These are phyloP conservation scores for Schrankia costaestrigalis DNA, from an alignment of 2,888 invertebrate genomes.

Conservation along the genomic window DNA sequence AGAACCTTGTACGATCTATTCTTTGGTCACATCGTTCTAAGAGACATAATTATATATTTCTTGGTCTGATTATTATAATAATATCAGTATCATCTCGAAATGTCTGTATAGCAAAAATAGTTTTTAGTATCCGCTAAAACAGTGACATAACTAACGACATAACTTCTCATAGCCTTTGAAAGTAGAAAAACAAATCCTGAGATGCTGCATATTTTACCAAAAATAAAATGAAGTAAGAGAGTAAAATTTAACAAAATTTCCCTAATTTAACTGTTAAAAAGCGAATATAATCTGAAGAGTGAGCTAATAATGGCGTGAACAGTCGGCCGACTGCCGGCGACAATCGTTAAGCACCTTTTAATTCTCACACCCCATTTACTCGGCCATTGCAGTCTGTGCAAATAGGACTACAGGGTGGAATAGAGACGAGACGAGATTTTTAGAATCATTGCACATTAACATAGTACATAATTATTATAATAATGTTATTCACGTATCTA, in stretches of 20 bases:
- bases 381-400: conserved; percentile 51
- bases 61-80: too few relatives aligned
- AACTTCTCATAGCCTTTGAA: too few relatives aligned
- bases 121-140: too few relatives aligned
- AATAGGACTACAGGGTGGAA: conserved; percentile 21
- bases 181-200: too few relatives aligned
- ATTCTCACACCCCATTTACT: conserved; percentile 78
- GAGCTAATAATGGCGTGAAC: conserved; percentile 60
- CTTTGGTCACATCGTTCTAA: too few relatives aligned
- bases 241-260: conserved; percentile 28
- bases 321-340: conserved; percentile 36
- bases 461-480: not conserved
- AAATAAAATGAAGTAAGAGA: too few relatives aligned
- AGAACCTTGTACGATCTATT: too few relatives aligned
- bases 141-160: too few relatives aligned
- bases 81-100: too few relatives aligned
- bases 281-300: conserved; percentile 36
- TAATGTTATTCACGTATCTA: not conserved
- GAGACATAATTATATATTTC: too few relatives aligned
- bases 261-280: conserved; percentile 51
- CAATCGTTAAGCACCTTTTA: conserved; percentile 65
- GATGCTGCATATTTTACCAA: too few relatives aligned
- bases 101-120: too few relatives aligned
- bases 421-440: conserved; percentile 20
- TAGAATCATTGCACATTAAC: not conserved